Evolutionary conservation across 2,888 invertebrate genomes (phyloP).

Genomic region (Synergus gifuensis): DNA sequence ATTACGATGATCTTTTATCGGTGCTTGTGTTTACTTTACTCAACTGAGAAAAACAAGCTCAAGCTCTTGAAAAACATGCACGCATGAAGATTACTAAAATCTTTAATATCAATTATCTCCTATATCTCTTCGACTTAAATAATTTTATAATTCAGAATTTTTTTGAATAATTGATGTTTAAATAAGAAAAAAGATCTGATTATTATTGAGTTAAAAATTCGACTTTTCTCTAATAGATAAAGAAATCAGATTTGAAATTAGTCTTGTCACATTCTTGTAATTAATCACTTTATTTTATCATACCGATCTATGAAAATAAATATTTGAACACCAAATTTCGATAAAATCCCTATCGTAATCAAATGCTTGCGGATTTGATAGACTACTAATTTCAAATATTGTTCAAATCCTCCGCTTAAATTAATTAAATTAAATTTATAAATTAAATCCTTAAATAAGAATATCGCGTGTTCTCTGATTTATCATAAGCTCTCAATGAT

Average conservation of each 20-base stretch:
- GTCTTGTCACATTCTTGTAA: neutral
- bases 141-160: neutral
- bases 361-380: too few species aligned
- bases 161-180: too few species aligned
- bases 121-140: neutral
- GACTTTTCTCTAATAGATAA: neutral
- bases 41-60: neutral
- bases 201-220: too few species aligned
- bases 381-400: too few species aligned
- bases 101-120: neutral
- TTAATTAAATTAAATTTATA: neutral
- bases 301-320: neutral
- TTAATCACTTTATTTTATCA: conserved; percentile 1
- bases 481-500: neutral
- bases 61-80: conserved; percentile 18
- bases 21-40: neutral
- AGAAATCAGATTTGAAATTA: neutral
- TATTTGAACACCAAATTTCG: neutral
- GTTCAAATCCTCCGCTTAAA: too few species aligned
- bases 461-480: conserved; percentile 22
- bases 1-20: neutral
- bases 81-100: neutral
- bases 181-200: neutral
- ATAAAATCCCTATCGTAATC: neutral
- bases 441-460: conserved; percentile 8